These are phyloP conservation scores for Pseudochirops corinnae DNA, from an alignment of 2,797 vertebrate genomes.

Conservation along the genomic window DNA sequence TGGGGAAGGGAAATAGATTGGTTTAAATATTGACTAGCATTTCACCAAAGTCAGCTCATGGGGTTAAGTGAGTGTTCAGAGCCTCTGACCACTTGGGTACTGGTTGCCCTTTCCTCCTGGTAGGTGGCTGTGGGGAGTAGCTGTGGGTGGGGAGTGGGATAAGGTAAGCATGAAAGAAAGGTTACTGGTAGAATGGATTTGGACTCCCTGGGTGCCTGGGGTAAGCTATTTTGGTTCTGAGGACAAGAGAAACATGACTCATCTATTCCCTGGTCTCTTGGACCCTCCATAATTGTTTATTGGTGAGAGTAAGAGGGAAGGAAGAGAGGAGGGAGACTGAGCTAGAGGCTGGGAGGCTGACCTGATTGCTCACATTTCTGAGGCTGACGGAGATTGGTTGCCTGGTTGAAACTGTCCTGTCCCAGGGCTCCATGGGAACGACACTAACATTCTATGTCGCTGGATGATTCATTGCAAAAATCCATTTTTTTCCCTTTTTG, in stretches of 20 bases:
- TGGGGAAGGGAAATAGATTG: neutral
- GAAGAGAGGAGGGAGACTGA: neutral
- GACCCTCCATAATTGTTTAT: neutral
- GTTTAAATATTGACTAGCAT: neutral
- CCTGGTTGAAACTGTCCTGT: slow-evolving; percentile 44
- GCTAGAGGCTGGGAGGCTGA: neutral
- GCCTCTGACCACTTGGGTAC: neutral
- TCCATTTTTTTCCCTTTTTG: slow-evolving; percentile 58
- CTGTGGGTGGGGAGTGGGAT: neutral
- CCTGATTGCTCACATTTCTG: neutral
- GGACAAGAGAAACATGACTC: neutral
- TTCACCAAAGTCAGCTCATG: neutral
- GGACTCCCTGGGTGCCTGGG: neutral
- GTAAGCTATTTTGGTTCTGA: neutral
- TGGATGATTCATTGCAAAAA: slow-evolving; percentile 68
- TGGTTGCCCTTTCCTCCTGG: neutral
- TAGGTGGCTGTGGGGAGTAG: neutral
- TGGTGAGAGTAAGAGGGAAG: neutral
- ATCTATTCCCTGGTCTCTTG: neutral
- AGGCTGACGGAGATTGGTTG: slow-evolving; percentile 29
- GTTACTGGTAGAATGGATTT: neutral
- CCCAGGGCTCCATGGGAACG: slow-evolving; percentile 11
- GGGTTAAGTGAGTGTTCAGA: neutral
- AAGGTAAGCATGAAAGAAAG: neutral
- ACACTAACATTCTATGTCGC: neutral